These are phyloP conservation scores for Lutraria lutraria DNA, from an alignment of 2,888 invertebrate species.

Conservation along the genomic window DNA sequence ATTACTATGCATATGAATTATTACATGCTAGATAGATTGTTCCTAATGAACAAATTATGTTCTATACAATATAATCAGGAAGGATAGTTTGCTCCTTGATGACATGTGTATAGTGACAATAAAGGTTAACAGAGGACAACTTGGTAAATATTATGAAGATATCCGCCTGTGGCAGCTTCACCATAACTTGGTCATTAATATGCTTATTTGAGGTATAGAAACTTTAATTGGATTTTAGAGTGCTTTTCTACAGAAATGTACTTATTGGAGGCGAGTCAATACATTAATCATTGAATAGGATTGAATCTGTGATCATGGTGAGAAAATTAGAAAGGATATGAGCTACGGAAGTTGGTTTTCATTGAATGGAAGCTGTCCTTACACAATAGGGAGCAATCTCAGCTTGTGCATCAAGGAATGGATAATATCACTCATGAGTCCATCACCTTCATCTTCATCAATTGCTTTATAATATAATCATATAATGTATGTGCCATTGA, in stretches of 20 bases:
- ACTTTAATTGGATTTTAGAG: conserved; percentile 55
- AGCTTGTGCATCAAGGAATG: neutral
- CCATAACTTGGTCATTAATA: conserved; percentile 17
- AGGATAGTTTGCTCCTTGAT: neutral
- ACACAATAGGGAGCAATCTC: conserved; percentile 20
- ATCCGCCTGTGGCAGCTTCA: conserved; percentile 13
- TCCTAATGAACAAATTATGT: too few species aligned
- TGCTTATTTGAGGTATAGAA: conserved; percentile 51
- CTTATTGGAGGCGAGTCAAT: conserved; percentile 41
- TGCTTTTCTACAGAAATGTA: conserved; percentile 44
- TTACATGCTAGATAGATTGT: too few species aligned
- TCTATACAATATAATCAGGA: neutral
- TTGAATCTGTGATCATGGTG: conserved; percentile 18
- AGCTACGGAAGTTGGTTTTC: conserved; percentile 2
- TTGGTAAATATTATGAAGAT: neutral
- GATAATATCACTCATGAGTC: too few species aligned
- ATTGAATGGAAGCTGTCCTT: neutral
- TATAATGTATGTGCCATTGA: too few species aligned
- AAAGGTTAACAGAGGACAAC: conserved; percentile 4
- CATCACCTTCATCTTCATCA: too few species aligned
- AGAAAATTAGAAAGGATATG: conserved; percentile 39
- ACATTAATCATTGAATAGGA: conserved; percentile 18
- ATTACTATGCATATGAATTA: too few species aligned
- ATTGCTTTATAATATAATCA: too few species aligned
- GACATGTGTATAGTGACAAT: neutral